Conservation (phyloP, 30 jellyfish, hydroid and myxozoan species). For the Cassiopea andromeda region DNA sequence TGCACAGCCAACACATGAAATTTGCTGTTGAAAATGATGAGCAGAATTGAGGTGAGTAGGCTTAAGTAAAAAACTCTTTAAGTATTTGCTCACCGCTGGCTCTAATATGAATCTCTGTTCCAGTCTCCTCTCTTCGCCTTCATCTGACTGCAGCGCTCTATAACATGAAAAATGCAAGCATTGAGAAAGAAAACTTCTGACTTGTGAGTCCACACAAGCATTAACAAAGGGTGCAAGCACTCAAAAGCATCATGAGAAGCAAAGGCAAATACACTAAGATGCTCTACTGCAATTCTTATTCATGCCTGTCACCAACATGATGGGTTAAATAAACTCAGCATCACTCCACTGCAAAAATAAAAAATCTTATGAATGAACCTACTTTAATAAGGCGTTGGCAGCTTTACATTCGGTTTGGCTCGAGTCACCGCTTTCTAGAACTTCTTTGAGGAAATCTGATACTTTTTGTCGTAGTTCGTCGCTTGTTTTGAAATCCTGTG, state of each 20-base stretch:
- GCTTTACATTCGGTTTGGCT: slow-evolving; percentile 70
- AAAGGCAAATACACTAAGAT: too few relatives aligned
- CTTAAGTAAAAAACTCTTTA: neutral
- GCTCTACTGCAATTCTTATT: too few relatives aligned
- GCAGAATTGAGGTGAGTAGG: neutral
- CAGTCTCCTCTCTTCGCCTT: slow-evolving; percentile 19
- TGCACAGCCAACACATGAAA: too few relatives aligned
- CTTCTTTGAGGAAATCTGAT: slow-evolving; percentile 46
- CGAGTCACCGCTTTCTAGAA: slow-evolving; percentile 47
- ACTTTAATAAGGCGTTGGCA: slow-evolving; percentile 55
- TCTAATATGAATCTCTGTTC: slow-evolving; percentile 23
- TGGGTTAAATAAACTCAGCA: neutral
- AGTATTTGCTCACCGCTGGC: neutral
- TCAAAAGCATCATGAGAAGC: too few relatives aligned
- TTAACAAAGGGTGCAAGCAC: too few relatives aligned
- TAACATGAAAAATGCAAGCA: neutral
- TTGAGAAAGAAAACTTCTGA: neutral
- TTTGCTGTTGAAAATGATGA: too few relatives aligned
- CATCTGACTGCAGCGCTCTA: slow-evolving; percentile 66
- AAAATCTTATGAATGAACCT: neutral
- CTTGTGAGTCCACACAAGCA: neutral
- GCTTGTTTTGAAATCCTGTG: slow-evolving; percentile 56
- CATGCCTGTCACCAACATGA: too few relatives aligned
- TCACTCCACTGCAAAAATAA: neutral
- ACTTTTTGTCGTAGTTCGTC: slow-evolving; percentile 62